Evolutionary conservation across 2,113 vertebrate genomes (phyloP).

Genomic region (Psittacula cyanocephala): DNA sequence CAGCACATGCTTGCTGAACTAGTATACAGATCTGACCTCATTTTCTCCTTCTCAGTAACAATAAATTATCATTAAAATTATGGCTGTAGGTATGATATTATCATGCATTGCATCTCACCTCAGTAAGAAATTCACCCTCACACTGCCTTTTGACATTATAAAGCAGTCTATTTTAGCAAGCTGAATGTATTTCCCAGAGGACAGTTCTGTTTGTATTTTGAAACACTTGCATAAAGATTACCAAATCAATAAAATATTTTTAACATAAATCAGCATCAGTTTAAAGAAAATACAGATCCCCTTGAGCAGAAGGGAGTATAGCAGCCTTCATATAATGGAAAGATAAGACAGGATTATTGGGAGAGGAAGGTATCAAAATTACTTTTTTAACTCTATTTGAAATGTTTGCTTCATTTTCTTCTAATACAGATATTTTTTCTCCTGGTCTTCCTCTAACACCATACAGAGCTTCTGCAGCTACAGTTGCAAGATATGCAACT

Average conservation of each 20-base stretch:
- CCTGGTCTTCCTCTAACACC: neutral
- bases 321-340: neutral
- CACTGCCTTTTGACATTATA: constrained; percentile 28
- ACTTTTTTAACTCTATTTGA: neutral
- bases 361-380: neutral
- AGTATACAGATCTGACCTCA: constrained; percentile 26
- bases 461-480: neutral
- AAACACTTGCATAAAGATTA: constrained; percentile 41
- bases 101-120: constrained; percentile 15
- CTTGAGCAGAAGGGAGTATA: neutral
- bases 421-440: neutral
- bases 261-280: constrained; percentile 30
- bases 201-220: constrained; percentile 51
- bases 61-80: constrained; percentile 60
- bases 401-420: neutral
- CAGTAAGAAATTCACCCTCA: neutral
- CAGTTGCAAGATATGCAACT: neutral
- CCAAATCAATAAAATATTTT: constrained; percentile 59
- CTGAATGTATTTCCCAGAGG: constrained; percentile 8
- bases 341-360: neutral
- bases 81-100: neutral
- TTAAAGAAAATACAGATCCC: constrained; percentile 22
- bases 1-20: constrained; percentile 1
- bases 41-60: constrained; percentile 48
- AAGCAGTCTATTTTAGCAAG: constrained; percentile 17